Percentiles rank a stretch among this genome's conserved stretches.
Evolutionary conservation across 2,888 invertebrate genomes (phyloP).

Genomic region (Cryptops parisi): DNA sequence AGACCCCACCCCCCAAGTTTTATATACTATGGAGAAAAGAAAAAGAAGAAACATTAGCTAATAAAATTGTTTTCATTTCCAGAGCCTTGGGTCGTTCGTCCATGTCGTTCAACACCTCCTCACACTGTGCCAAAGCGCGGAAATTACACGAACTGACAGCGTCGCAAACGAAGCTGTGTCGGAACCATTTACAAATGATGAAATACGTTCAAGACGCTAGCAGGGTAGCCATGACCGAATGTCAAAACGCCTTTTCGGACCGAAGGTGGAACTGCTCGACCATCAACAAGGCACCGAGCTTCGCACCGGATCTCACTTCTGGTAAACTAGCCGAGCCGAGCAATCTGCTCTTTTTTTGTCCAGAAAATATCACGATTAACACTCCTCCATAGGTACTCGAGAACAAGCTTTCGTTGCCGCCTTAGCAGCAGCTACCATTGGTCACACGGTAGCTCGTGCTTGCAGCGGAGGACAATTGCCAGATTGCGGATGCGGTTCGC

Average conservation of each 20-base stretch:
- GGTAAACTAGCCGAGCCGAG: no score
- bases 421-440: constrained; percentile 60
- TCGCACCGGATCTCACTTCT: constrained; percentile 58
- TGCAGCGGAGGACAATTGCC: constrained; percentile 59
- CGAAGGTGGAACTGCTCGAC: constrained; percentile 74
- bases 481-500: constrained; percentile 62
- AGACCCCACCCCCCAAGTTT: no score
- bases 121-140: constrained; percentile 26
- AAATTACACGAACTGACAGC: constrained; percentile 22
- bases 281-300: constrained; percentile 51
- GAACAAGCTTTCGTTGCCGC: constrained; percentile 78
- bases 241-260: constrained; percentile 53
- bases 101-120: constrained; percentile 26
- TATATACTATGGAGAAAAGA: no score
- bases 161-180: constrained; percentile 26
- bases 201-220: constrained; percentile 60
- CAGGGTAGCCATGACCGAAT: constrained; percentile 45
- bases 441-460: constrained; percentile 59
- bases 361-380: no score
- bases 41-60: no score
- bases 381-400: constrained; percentile 72
- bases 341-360: constrained; percentile 15
- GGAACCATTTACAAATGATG: constrained; percentile 39
- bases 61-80: constrained; percentile 19
- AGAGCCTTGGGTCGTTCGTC: constrained; percentile 27